Evolutionary conservation across 2,888 invertebrate species (phyloP).

Genomic region (Pristionchus exspectatus): DNA sequence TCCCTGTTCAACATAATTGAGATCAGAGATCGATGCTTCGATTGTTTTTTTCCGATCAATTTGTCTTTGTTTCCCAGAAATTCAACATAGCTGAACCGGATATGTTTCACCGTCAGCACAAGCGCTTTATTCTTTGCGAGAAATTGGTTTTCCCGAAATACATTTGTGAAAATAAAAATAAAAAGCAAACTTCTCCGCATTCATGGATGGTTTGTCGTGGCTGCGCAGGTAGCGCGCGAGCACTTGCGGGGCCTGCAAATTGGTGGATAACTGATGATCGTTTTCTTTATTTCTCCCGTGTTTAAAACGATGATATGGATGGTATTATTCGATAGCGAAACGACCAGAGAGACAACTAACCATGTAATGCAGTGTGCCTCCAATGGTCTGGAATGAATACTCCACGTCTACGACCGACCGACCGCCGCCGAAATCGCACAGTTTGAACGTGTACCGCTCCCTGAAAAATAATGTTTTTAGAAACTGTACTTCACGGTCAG

Average conservation of each 20-base stretch:
- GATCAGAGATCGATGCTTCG: slow-evolving; percentile 34
- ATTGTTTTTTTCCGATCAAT: neutral
- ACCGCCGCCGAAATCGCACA: slow-evolving; percentile 29
- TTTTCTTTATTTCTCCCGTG: neutral
- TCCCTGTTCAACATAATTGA: no score
- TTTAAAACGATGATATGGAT: no score
- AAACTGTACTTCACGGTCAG: no score
- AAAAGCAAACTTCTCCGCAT: slow-evolving; percentile 16
- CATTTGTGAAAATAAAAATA: neutral
- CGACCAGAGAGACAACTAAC: neutral
- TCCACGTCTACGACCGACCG: neutral
- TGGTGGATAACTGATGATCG: neutral
- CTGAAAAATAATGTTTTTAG: neutral
- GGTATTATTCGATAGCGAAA: neutral
- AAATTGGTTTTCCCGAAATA: no score
- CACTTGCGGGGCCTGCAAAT: slow-evolving; percentile 23
- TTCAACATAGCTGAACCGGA: no score
- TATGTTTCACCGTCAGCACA: no score
- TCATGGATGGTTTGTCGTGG: neutral
- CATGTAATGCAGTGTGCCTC: slow-evolving; percentile 26
- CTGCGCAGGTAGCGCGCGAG: neutral
- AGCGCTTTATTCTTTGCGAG: no score
- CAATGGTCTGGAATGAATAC: slow-evolving; percentile 35
- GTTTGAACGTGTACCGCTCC: slow-evolving; percentile 21
- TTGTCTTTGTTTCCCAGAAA: no score